phyloP scores from a whole-genome alignment of 2,797 vertebrate species.

The Scolopax rusticola region DNA sequence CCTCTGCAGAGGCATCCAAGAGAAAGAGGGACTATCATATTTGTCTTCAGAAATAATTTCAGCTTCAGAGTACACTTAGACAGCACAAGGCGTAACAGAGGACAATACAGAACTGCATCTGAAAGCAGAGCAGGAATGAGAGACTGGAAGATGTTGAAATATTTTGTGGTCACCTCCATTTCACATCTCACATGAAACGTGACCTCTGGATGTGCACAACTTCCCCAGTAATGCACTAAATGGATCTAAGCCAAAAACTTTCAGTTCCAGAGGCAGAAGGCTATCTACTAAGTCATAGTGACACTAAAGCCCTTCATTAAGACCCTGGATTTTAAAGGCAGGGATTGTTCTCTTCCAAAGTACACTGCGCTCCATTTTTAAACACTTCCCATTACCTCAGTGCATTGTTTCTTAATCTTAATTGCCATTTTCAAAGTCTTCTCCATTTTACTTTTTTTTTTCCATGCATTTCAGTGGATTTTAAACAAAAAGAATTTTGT shows the following conservation, averaged over 20 bases:
- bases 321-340: neutral
- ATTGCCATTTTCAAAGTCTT: neutral
- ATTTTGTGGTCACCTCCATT: neutral
- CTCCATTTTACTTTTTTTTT: neutral
- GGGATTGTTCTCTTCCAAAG: neutral
- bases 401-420: neutral
- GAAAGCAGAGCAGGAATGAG: neutral
- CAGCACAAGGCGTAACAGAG: neutral
- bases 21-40: neutral
- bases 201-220: neutral
- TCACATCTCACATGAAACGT: neutral
- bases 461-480: neutral
- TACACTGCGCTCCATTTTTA: neutral
- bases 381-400: neutral
- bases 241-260: slow-evolving; percentile 2
- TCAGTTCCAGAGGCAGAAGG: neutral
- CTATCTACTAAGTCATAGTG: neutral
- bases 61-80: neutral
- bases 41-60: neutral
- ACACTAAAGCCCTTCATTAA: neutral
- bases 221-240: slow-evolving; percentile 3
- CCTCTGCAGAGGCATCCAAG: neutral
- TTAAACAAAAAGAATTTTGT: neutral
- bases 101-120: neutral
- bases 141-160: neutral